Base-by-base conservation (phyloP, 1,140 invertebrate species). In the Drosophila pectinifera region DNA sequence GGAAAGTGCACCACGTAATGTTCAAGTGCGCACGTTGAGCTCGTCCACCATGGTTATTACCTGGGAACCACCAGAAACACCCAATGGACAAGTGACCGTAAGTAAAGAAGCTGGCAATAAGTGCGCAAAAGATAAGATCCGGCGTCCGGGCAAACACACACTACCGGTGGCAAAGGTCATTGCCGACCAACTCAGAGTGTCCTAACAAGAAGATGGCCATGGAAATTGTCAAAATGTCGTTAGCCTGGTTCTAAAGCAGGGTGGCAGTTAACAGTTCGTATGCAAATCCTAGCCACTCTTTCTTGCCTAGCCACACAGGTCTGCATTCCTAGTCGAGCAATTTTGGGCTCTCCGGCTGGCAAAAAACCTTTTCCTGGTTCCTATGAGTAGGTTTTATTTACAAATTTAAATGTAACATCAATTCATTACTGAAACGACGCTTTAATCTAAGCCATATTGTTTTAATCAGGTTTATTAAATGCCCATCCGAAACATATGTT, bases 61-160 rank as follows among this genome's bases (percentile, higher is more conserved):
- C 88, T 99, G 98, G 98, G 96, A 98, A 90, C 97, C 98, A 91
- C 98, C 98, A 20, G 97, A 98, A 92, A 98, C 96, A 75, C 97
- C 98, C 16, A 99, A 99, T 93, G 98, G 98, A 77, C 96, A 98
- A 95, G 97, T 99, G 62, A 98, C 97, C 93, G 98, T 98, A 93
- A 94, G 94, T 93, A 89, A 93, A 94, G 94, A 93, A 89, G 57
- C 75, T 76, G 59, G 51, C 61, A 83, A 77, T 42, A 65, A 70
- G 65, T 77, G 49, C 45, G 75, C 78, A 78, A 78, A 72, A 69
- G 56, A 75, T 59, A 57, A 65, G n/a, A 64, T 56, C 45, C 20
- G 39, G 3, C 26, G 8, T 31, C 48, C 11, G 24, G 6, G 13
- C 28, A 55, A 24, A 51, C 28, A 16, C 53, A 34, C 36, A 38